Evolutionary conservation across 2,888 invertebrate species (phyloP), one percentile per base, ranked within the genome.

Genomic region (Lasioglossum villosulum): DNA sequence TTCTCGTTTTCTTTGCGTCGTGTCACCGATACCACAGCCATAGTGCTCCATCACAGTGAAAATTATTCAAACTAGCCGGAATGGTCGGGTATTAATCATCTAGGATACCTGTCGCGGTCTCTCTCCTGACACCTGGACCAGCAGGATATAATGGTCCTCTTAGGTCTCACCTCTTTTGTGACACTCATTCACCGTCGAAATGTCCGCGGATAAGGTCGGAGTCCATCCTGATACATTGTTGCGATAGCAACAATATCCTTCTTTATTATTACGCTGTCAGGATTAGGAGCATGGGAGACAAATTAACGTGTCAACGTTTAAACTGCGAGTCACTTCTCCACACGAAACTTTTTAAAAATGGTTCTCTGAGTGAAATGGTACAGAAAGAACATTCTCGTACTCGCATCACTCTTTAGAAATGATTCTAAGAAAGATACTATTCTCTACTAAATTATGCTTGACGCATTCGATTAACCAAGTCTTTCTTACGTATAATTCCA

Each of bases 1-100:
- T 82, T 90, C 83, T 88, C 80, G 74, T 82, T 88, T 88, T 91
- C 84, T 84, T 89, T 86, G 72, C 83, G 34, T 56, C 86, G 34
- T 78, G 80, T 68, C 86, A 76, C 80, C 86, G 83, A 86, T 82
- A 68, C 80, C 80, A 30, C 59, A 27, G 73, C 74, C 27, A 12
- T 4, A 66, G 48, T 68, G 78, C 52, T 71, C 80, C 86, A 42
- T 75, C 56, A 71, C 74, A 52, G 45, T 74, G 80, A 66, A 83
- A 83, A 80, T 87, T 70, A 63, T 72, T 80, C 74, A 59, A 56
- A 63, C 75, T 30, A 52, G 75, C 75, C 74, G 77, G 23, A 72
- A 86, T 80, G 75, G 70, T 23, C 42, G 72, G 68, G 78, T 83
- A 86, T 86, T 86, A 86, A 86, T 86, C 86, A 82, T 73, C 30